A percentile compares a stretch with the other conserved stretches of the same genome.
Evolutionary conservation across 2,888 invertebrate species (phyloP).

Genomic region (Clitarchus hookeri): DNA sequence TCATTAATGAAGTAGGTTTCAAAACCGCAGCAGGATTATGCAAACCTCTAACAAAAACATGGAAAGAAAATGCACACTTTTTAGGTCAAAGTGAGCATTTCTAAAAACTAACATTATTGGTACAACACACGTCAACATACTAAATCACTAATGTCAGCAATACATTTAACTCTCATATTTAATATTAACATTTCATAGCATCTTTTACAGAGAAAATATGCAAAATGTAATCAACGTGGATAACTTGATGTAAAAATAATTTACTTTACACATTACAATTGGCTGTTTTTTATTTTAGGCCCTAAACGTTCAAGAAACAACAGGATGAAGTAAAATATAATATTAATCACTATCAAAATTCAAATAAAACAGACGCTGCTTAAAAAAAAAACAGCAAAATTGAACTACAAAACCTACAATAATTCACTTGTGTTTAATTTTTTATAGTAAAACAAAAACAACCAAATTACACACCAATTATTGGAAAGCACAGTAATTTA

Average conservation of each 20-base stretch:
- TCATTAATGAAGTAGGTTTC: neutral
- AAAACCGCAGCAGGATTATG: neutral
- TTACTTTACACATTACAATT: neutral
- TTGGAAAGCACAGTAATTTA: no score
- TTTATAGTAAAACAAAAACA: no score
- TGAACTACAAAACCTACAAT: no score
- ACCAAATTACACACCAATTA: no score
- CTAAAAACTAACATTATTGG: neutral
- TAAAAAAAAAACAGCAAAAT: no score
- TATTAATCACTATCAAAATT: no score
- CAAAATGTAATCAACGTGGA: neutral
- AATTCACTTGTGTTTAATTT: no score
- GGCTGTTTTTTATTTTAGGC: neutral
- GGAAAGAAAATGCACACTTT: neutral
- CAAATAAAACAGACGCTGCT: no score
- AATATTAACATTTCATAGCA: neutral
- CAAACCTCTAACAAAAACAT: neutral
- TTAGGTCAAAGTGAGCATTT: neutral
- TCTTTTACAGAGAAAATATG: neutral
- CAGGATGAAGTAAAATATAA: no score
- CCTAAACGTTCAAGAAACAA: neutral
- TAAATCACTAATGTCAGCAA: neutral
- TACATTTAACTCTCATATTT: neutral
- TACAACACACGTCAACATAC: neutral
- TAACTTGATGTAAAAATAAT: neutral